Conservation (phyloP, 2,113 vertebrate genomes). For the Phylloscopus whistleri region DNA sequence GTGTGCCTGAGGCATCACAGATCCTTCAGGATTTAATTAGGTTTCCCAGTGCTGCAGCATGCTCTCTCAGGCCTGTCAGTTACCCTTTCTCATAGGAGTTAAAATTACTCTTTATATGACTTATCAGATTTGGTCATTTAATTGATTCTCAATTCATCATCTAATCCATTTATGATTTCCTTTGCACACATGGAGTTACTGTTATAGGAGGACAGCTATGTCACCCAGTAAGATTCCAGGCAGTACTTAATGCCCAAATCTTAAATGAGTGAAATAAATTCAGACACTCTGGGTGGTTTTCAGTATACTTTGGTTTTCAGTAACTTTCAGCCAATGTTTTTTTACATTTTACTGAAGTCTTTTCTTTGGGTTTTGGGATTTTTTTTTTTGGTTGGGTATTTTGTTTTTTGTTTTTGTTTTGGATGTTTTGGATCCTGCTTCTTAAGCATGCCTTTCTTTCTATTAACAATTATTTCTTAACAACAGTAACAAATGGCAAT, state of each 20-base stretch:
- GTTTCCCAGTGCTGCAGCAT: background rate
- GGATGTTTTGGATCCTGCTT: background rate
- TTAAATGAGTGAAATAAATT: background rate
- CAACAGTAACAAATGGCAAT: rapidly evolving
- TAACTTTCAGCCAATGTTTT: background rate
- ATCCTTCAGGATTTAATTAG: conserved; percentile 49
- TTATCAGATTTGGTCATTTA: conserved; percentile 30
- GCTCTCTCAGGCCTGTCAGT: conserved; percentile 29
- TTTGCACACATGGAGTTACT: background rate
- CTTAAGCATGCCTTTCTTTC: background rate
- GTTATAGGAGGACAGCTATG: background rate
- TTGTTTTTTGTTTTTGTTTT: background rate
- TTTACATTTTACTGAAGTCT: background rate
- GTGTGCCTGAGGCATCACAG: conserved; percentile 5
- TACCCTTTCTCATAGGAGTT: conserved; percentile 3
- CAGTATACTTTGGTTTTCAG: background rate
- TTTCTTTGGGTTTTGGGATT: too few species aligned
- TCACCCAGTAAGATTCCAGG: background rate
- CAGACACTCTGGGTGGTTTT: background rate
- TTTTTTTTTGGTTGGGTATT: too few species aligned
- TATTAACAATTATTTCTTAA: background rate
- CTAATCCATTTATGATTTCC: background rate
- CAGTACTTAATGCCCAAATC: background rate
- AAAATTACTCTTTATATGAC: background rate
- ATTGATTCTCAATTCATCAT: conserved; percentile 31